phyloP scores from a whole-genome alignment of 2,113 vertebrate species.

The Cinclus mexicanus region DNA sequence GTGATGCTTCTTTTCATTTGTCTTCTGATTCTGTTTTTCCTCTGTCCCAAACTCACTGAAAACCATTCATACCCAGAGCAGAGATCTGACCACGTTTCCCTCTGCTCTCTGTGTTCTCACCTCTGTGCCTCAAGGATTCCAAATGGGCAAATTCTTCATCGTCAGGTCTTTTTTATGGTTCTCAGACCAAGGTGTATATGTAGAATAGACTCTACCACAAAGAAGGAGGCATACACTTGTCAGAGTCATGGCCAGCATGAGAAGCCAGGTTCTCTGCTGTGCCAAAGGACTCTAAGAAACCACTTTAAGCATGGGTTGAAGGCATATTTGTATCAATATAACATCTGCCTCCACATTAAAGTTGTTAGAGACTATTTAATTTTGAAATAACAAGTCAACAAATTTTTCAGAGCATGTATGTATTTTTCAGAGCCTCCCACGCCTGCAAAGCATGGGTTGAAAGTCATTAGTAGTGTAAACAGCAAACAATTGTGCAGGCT shows the following conservation, averaged over 20 bases:
- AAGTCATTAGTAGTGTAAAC: conserved; percentile 23
- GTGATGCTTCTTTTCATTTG: neutral
- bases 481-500: neutral
- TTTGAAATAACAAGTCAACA: conserved; percentile 17
- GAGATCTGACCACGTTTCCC: neutral
- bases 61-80: neutral
- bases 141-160: neutral
- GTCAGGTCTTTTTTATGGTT: neutral
- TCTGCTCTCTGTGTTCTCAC: neutral
- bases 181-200: neutral
- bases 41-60: neutral
- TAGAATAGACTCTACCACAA: neutral
- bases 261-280: neutral
- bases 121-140: neutral
- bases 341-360: neutral
- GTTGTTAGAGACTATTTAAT: conserved; percentile 5
- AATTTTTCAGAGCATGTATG: neutral
- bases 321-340: neutral
- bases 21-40: neutral
- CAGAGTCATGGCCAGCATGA: neutral
- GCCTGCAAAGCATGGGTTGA: conserved; percentile 43
- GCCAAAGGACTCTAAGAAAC: neutral
- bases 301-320: neutral
- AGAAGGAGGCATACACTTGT: neutral
- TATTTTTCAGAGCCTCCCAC: conserved; percentile 45